Percentiles rank a stretch among this genome's conserved stretches.
Evolutionary conservation across 2,888 invertebrate species (phyloP).

Genomic region (Spodoptera exigua): DNA sequence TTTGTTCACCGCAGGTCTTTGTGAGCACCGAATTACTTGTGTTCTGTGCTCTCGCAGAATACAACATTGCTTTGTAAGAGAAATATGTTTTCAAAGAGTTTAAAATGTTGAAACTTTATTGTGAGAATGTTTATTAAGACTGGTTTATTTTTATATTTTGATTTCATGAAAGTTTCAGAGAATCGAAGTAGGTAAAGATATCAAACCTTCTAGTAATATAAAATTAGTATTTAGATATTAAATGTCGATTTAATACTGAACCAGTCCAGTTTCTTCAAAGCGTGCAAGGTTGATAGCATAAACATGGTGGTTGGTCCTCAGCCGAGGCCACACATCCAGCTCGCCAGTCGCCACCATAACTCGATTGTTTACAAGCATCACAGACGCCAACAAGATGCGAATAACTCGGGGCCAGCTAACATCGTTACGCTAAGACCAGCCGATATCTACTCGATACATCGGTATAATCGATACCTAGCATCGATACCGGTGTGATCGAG

Average conservation of each 20-base stretch:
- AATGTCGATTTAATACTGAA: no score
- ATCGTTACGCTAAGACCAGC: constrained; percentile 52
- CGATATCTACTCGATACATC: constrained; percentile 45
- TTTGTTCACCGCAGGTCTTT: constrained; percentile 73
- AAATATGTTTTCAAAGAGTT: constrained; percentile 12
- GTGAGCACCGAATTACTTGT: constrained; percentile 55
- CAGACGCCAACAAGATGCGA: constrained; percentile 52
- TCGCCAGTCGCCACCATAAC: constrained; percentile 36
- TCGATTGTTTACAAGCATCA: constrained; percentile 57
- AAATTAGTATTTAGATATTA: no score
- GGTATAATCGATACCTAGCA: constrained; percentile 43
- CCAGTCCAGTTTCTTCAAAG: background rate
- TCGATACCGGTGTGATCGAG: constrained; percentile 50
- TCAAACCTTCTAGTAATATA: no score
- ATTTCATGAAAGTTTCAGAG: background rate
- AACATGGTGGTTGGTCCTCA: background rate
- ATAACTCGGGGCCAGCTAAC: constrained; percentile 47
- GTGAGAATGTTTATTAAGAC: background rate
- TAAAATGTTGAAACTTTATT: constrained; percentile 6
- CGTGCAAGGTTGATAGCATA: background rate
- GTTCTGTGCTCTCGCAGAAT: constrained; percentile 35
- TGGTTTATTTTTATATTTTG: background rate
- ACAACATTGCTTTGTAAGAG: constrained; percentile 11
- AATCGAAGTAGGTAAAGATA: no score
- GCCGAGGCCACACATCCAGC: constrained; percentile 19